A percentile compares a stretch with the other conserved stretches of the same genome.
Conservation (phyloP, 1,140 invertebrate species). For the Zaprionus kolodkinae region DNA sequence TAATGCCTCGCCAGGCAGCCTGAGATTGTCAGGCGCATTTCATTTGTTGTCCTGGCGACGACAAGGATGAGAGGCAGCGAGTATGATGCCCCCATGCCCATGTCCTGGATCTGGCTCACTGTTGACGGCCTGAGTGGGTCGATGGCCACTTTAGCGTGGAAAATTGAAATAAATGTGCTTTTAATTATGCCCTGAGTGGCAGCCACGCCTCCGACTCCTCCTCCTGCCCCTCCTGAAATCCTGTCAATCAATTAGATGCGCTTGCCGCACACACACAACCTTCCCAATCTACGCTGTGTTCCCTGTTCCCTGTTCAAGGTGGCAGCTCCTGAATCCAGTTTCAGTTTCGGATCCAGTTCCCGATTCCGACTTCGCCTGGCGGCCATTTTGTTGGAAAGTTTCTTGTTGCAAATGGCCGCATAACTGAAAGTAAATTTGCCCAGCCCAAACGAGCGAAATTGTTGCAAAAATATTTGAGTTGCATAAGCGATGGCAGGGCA, state of each 20-base stretch:
- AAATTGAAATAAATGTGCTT: slow-evolving; percentile 77
- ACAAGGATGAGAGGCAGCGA: background rate
- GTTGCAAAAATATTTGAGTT: slow-evolving; percentile 78
- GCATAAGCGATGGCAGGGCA: slow-evolving; percentile 50
- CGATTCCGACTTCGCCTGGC: too few species aligned
- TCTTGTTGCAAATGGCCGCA: slow-evolving; percentile 67
- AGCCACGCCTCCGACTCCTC: slow-evolving; percentile 8
- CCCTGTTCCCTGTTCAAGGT: background rate
- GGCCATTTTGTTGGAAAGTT: slow-evolving; percentile 40
- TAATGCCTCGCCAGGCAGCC: slow-evolving; percentile 38
- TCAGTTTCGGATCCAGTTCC: slow-evolving; percentile 14
- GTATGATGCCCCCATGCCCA: too few species aligned
- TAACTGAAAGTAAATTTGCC: slow-evolving; percentile 77
- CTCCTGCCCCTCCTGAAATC: slow-evolving; percentile 10
- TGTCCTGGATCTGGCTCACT: slow-evolving; percentile 20
- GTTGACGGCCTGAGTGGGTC: slow-evolving; percentile 26
- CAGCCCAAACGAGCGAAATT: slow-evolving; percentile 72
- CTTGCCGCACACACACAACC: slow-evolving; percentile 22
- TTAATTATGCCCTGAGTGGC: slow-evolving; percentile 72
- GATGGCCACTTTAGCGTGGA: slow-evolving; percentile 62
- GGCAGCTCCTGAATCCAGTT: background rate
- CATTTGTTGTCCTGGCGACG: slow-evolving; percentile 50
- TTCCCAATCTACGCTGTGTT: background rate
- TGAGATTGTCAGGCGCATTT: slow-evolving; percentile 46
- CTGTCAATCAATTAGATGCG: slow-evolving; percentile 69